These are phyloP conservation scores for Drosophila infuscata DNA, from an alignment of 2,888 invertebrate genomes.

Conservation along the genomic window DNA sequence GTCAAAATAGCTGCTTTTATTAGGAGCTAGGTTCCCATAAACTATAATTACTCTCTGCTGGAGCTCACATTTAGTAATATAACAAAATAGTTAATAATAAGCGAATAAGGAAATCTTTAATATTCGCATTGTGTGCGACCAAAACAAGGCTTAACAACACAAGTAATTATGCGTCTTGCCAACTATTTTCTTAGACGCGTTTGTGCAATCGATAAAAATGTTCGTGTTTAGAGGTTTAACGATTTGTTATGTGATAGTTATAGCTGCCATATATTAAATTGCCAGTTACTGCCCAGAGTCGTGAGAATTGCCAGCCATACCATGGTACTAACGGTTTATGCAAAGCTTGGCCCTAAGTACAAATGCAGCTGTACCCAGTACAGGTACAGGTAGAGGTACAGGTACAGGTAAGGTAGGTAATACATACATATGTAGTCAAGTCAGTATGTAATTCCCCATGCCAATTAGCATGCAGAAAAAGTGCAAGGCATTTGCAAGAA, in stretches of 20 bases:
- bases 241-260: slow-evolving; percentile 67
- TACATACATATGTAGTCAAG: background rate
- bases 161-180: slow-evolving; percentile 20
- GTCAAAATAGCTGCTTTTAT: background rate
- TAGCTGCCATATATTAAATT: slow-evolving; percentile 67
- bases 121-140: slow-evolving; percentile 24
- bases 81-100: background rate
- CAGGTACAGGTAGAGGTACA: background rate
- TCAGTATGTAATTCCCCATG: slow-evolving; percentile 32
- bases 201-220: slow-evolving; percentile 56
- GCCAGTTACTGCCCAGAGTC: slow-evolving; percentile 46
- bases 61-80: background rate
- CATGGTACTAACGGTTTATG: slow-evolving; percentile 62
- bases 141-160: slow-evolving; percentile 16
- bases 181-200: slow-evolving; percentile 29
- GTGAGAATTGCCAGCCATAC: slow-evolving; percentile 58
- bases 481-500: slow-evolving; percentile 69
- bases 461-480: slow-evolving; percentile 77
- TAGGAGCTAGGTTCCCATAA: background rate
- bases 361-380: background rate
- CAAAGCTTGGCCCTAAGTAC: slow-evolving; percentile 54
- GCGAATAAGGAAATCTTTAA: slow-evolving; percentile 38
- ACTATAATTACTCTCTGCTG: background rate
- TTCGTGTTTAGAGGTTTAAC: slow-evolving; percentile 44
- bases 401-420: background rate